Conservation (phyloP, 2,797 vertebrate species). For the Chelon labrosus region DNA sequence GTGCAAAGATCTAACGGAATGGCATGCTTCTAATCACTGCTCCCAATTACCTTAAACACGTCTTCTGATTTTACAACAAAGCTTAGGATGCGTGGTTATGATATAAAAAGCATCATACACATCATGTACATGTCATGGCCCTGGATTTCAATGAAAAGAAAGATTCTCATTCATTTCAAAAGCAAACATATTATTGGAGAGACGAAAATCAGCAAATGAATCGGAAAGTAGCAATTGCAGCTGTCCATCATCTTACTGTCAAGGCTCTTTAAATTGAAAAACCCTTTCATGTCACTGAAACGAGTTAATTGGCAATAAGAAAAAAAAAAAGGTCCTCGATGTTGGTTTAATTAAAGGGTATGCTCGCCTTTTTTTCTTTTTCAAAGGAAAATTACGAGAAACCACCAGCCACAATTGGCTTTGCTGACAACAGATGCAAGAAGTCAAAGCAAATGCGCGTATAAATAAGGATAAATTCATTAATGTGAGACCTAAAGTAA, state of each 20-base stretch:
- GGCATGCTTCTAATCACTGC: slow-evolving; percentile 70
- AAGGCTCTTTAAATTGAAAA: slow-evolving; percentile 67
- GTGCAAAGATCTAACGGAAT: slow-evolving; percentile 71
- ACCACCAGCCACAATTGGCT: slow-evolving; percentile 10
- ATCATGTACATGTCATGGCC: slow-evolving; percentile 48
- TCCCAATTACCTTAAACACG: slow-evolving; percentile 67
- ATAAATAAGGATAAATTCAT: slow-evolving; percentile 58
- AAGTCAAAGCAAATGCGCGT: slow-evolving; percentile 40
- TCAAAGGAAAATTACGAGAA: slow-evolving; percentile 46
- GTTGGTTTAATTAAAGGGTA: slow-evolving; percentile 77
- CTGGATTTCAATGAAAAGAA: slow-evolving; percentile 23
- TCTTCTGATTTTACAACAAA: slow-evolving; percentile 56
- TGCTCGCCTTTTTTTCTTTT: slow-evolving; percentile 35
- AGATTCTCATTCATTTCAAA: slow-evolving; percentile 55
- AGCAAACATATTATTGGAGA: slow-evolving; percentile 53
- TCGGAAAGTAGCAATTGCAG: slow-evolving; percentile 73
- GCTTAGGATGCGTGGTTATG: slow-evolving; percentile 32
- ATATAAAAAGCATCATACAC: slow-evolving; percentile 37
- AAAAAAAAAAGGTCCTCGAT: slow-evolving; percentile 63
- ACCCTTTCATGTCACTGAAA: slow-evolving; percentile 71
- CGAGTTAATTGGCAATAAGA: slow-evolving; percentile 75
- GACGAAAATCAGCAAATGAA: slow-evolving; percentile 74
- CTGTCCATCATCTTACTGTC: slow-evolving; percentile 66
- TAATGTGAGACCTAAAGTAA: slow-evolving; percentile 54
- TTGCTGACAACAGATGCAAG: slow-evolving; percentile 37